These are phyloP conservation scores for Molossus molossus DNA, from an alignment of 2,797 vertebrate species.

Conservation along the genomic window DNA sequence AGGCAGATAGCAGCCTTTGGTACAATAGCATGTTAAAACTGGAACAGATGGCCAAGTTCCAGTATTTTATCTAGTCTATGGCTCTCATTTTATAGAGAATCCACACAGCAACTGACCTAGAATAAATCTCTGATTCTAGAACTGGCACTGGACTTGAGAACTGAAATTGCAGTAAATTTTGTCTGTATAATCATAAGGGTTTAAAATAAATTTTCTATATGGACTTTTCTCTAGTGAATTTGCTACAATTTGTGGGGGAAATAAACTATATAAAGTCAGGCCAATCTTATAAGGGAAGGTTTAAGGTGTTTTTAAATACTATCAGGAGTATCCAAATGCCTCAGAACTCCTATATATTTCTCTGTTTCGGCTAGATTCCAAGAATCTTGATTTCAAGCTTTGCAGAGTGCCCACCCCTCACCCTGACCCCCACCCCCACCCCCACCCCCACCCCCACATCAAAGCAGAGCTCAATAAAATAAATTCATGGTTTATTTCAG, in stretches of 20 bases:
- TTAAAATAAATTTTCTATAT: conserved; percentile 69
- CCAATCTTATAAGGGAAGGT: background rate
- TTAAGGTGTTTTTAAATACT: background rate
- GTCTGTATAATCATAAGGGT: background rate
- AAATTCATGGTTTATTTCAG: background rate
- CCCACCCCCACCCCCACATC: background rate
- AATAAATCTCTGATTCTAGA: conserved; percentile 33
- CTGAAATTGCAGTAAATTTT: background rate
- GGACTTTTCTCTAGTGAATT: conserved; percentile 47
- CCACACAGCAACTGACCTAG: background rate
- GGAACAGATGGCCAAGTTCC: background rate
- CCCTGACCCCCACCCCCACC: background rate
- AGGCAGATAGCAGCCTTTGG: background rate
- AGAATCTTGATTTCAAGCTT: background rate
- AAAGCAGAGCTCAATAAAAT: conserved; percentile 12
- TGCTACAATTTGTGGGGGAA: background rate
- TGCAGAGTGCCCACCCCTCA: background rate
- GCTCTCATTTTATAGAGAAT: conserved; percentile 2
- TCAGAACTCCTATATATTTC: background rate
- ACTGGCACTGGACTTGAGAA: background rate
- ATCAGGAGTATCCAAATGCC: background rate
- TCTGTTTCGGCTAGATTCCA: background rate
- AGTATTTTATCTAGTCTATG: background rate
- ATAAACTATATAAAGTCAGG: background rate
- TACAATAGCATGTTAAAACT: background rate